Evolutionary conservation across 2,888 invertebrate species (phyloP).

Genomic region (Acrobasis suavella): DNA sequence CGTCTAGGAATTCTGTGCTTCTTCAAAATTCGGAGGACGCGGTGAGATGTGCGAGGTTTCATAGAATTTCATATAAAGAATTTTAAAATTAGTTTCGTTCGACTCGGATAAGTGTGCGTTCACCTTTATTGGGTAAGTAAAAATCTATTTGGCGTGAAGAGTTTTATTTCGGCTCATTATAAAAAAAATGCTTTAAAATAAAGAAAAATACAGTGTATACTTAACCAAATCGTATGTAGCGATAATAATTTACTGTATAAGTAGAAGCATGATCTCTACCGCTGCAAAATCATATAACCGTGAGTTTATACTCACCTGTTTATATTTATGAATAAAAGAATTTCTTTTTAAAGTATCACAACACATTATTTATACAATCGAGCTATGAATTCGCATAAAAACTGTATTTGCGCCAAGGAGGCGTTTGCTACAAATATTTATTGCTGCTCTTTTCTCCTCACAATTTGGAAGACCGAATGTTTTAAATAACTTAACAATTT

Average conservation of each 20-base stretch:
- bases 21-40: no score
- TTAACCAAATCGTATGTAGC: not conserved
- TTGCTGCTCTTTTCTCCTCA: conserved; percentile 5
- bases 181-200: conserved; percentile 57
- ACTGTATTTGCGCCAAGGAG: not conserved
- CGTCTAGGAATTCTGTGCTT: no score
- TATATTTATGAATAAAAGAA: conserved; percentile 13
- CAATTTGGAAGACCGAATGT: conserved; percentile 41
- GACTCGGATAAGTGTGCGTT: no score
- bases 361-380: not conserved
- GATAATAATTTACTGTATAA: conserved; percentile 35
- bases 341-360: conserved; percentile 31
- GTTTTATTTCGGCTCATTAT: conserved; percentile 73
- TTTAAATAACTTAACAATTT: conserved; percentile 25
- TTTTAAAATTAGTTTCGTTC: no score
- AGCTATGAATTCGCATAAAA: not conserved
- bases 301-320: no score
- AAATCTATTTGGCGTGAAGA: conserved; percentile 66
- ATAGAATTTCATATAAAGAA: no score
- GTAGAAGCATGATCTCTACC: conserved; percentile 15
- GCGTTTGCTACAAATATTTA: not conserved
- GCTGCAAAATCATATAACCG: not conserved
- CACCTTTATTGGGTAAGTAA: conserved; percentile 29
- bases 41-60: no score
- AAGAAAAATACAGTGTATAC: conserved; percentile 37